phyloP scores from a whole-genome alignment of 1,140 invertebrate species.

The Venturia canescens region DNA sequence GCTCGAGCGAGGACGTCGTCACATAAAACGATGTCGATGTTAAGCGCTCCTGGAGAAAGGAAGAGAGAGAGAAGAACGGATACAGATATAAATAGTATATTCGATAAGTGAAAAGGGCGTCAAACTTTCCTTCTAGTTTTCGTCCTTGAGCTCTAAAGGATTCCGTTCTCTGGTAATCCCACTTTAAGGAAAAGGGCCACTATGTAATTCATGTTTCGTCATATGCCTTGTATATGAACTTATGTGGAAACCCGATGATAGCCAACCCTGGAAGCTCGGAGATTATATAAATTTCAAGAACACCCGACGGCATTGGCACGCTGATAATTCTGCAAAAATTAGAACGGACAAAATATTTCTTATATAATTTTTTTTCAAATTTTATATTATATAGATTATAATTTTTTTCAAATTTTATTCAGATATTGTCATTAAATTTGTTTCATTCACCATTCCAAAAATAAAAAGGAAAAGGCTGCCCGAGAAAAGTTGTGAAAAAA shows the following conservation, averaged over 20 bases:
- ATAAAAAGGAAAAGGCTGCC: too few species aligned
- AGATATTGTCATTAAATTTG: too few species aligned
- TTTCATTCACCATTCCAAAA: too few species aligned
- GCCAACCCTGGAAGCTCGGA: not conserved
- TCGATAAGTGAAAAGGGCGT: not conserved
- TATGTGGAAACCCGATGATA: not conserved
- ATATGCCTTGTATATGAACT: not conserved
- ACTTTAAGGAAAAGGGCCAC: not conserved
- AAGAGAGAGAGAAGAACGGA: not conserved
- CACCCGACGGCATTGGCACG: not conserved
- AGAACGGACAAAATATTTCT: not conserved
- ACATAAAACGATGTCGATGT: constrained; percentile 2
- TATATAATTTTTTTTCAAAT: too few species aligned
- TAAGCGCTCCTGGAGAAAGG: not conserved
- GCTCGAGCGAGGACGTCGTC: not conserved
- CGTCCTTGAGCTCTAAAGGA: not conserved
- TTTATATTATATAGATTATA: too few species aligned
- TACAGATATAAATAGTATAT: not conserved
- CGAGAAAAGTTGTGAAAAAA: too few species aligned
- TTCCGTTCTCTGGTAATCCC: not conserved
- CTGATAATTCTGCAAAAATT: not conserved
- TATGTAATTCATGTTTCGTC: not conserved
- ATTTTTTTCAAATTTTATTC: too few species aligned
- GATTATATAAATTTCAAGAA: not conserved
- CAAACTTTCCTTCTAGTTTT: constrained; percentile 27